phyloP scores from a whole-genome alignment of 2,113 vertebrate genomes.

The Archocentrus centrarchus region DNA sequence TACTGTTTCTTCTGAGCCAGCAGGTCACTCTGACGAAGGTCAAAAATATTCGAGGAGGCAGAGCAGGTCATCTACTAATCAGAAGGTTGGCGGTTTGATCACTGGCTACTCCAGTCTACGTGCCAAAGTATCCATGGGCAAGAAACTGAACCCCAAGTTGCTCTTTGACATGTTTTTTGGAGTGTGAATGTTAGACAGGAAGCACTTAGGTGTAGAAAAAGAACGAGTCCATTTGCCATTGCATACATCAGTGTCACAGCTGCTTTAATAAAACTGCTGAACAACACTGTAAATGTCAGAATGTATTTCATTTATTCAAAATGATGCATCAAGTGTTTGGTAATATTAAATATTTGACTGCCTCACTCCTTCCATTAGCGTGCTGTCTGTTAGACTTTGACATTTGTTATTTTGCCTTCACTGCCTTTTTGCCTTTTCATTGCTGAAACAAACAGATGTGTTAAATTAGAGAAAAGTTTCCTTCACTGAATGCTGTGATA shows the following conservation, averaged over 20 bases:
- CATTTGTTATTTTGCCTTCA: background rate
- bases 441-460: background rate
- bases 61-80: too few species aligned
- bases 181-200: too few species aligned
- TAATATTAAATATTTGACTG: background rate
- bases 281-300: too few species aligned
- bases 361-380: background rate
- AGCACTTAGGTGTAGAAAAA: too few species aligned
- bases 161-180: too few species aligned
- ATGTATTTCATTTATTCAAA: background rate
- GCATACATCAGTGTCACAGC: too few species aligned
- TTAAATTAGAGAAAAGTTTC: background rate
- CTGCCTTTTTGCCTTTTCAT: background rate
- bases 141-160: too few species aligned
- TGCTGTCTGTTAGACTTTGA: background rate
- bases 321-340: background rate
- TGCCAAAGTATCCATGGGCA: too few species aligned
- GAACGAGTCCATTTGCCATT: background rate
- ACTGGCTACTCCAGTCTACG: too few species aligned
- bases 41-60: background rate
- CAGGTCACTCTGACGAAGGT: background rate
- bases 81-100: too few species aligned
- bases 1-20: too few species aligned
- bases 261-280: background rate
- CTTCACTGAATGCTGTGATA: background rate